Percentiles rank a stretch among this genome's conserved stretches.
These are phyloP conservation scores for Pyrrhia umbra DNA, from an alignment of 2,888 invertebrate genomes.

Conservation along the genomic window DNA sequence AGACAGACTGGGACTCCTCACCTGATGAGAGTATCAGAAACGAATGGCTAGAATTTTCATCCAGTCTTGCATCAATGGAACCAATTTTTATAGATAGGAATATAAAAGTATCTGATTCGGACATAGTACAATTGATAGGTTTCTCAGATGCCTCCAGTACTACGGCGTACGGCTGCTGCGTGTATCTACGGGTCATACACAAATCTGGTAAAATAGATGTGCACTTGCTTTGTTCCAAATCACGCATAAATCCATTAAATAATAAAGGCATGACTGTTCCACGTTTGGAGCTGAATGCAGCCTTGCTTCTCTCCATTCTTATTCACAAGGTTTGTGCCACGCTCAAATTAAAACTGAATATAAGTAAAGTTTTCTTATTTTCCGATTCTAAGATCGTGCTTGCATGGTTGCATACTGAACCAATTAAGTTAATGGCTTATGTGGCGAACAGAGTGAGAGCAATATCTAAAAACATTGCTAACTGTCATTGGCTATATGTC, in stretches of 20 bases:
- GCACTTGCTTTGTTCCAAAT: not conserved
- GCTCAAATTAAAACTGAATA: not conserved
- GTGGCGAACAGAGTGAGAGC: not conserved
- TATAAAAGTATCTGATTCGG: not conserved
- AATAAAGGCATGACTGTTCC: slow-evolving; percentile 8
- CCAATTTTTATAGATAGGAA: not conserved
- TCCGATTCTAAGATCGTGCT: not conserved
- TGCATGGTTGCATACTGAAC: not conserved
- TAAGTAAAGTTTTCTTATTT: not conserved
- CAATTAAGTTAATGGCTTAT: not conserved
- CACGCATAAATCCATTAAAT: not conserved
- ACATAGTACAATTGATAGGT: not conserved
- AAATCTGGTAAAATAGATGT: not conserved
- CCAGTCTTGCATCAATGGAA: not conserved
- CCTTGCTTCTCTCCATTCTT: not conserved
- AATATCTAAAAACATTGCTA: not conserved
- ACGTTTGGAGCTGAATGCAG: slow-evolving; percentile 1
- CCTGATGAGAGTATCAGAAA: too few species aligned
- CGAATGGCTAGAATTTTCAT: too few species aligned
- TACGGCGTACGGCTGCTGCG: slow-evolving; percentile 5
- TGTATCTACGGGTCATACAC: not conserved
- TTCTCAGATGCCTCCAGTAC: slow-evolving; percentile 9
- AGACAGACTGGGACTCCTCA: too few species aligned
- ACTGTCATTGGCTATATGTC: slow-evolving; percentile 1
- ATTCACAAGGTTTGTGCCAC: not conserved